Evolutionary conservation across 64 coral and sea anemone species (phyloP).

Genomic region (Pocillopora damicornis): DNA sequence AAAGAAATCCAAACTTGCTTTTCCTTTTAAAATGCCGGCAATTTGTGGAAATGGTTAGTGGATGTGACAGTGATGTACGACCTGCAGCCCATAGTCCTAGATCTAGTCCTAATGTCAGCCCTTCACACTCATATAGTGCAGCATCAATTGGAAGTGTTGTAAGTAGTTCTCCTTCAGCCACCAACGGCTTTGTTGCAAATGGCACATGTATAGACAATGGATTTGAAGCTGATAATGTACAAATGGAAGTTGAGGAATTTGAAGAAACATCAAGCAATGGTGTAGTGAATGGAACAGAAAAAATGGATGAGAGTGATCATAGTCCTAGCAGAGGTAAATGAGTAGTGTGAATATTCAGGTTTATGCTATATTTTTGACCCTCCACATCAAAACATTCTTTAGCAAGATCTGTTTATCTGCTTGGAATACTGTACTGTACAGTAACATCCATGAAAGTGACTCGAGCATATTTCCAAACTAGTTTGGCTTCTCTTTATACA

Average conservation of each 20-base stretch:
- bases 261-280: constrained; percentile 57
- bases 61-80: constrained; percentile 87
- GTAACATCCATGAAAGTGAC: no score
- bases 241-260: constrained; percentile 90
- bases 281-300: constrained; percentile 73
- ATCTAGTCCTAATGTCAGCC: constrained; percentile 94
- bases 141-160: constrained; percentile 69
- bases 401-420: no score
- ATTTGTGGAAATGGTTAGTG: constrained; percentile 99
- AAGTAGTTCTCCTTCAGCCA: constrained; percentile 67
- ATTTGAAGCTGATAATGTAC: constrained; percentile 79
- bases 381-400: no score
- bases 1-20: constrained; percentile 92
- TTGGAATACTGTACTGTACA: no score
- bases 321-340: constrained; percentile 56
- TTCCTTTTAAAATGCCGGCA: constrained; percentile 97
- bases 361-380: background rate
- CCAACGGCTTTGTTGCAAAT: constrained; percentile 90
- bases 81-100: constrained; percentile 90
- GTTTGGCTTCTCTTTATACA: no score
- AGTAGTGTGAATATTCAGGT: background rate
- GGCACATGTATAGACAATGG: constrained; percentile 93
- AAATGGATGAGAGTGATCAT: constrained; percentile 44
- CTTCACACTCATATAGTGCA: constrained; percentile 79
- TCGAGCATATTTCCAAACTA: no score